Conservation (phyloP, 1,140 invertebrate genomes). For the Brachionus manjavacas region DNA sequence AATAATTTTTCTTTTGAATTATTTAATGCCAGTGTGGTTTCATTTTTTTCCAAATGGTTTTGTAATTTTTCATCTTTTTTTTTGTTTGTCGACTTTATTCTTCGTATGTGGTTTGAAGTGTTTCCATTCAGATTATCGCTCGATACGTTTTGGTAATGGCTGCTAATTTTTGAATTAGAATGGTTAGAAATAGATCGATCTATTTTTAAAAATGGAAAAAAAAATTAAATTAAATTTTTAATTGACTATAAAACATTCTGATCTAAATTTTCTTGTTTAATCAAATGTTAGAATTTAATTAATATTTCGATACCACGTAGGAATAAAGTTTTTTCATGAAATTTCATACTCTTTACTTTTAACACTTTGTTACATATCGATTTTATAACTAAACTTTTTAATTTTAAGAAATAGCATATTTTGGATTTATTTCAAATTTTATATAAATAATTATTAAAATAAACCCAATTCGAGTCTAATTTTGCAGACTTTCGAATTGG, state of each 20-base stretch:
- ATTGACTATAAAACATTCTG: background rate
- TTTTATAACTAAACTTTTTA: too few relatives aligned
- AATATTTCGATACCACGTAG: too few relatives aligned
- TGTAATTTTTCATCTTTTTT: background rate
- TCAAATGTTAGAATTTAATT: background rate
- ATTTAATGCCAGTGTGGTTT: background rate
- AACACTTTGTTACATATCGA: too few relatives aligned
- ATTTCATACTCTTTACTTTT: too few relatives aligned
- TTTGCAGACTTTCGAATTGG: too few relatives aligned
- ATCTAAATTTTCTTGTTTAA: too few relatives aligned
- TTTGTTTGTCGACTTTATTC: background rate
- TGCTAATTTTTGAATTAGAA: constrained; percentile 7
- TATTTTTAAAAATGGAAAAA: background rate
- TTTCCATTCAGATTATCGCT: background rate
- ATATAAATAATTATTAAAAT: too few relatives aligned
- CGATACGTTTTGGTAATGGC: background rate
- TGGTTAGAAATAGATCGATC: background rate
- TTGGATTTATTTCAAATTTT: too few relatives aligned
- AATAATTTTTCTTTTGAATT: background rate
- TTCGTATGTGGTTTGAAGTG: background rate
- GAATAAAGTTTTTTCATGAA: too few relatives aligned
- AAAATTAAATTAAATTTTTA: background rate
- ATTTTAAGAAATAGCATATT: too few relatives aligned
- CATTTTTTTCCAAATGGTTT: background rate
- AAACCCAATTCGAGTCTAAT: too few relatives aligned